phyloP scores from a whole-genome alignment of 2,113 vertebrate genomes.

The Anthoscopus minutus region DNA sequence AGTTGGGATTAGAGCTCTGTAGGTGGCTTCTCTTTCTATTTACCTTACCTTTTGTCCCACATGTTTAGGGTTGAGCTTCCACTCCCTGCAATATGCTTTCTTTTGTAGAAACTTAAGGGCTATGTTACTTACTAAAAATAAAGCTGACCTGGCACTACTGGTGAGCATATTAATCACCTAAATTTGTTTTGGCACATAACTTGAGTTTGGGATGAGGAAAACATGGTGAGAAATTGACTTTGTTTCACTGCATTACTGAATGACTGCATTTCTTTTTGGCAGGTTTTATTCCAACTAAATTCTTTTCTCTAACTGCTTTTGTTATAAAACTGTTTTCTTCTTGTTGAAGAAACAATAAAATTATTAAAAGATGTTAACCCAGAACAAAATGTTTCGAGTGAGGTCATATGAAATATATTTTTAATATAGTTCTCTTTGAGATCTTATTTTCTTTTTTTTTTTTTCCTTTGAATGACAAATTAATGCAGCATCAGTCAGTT shows the following conservation, averaged over 20 bases:
- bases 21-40: not conserved
- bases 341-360: not conserved
- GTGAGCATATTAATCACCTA: not conserved
- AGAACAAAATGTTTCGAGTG: not conserved
- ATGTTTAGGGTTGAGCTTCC: not conserved
- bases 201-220: not conserved
- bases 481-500: not conserved
- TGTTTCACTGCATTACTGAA: not conserved
- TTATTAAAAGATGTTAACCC: not conserved
- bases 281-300: not conserved
- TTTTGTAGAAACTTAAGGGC: not conserved
- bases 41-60: not conserved
- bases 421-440: not conserved
- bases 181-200: conserved; percentile 13
- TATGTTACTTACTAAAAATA: not conserved
- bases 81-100: not conserved
- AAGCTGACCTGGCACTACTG: not conserved
- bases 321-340: not conserved
- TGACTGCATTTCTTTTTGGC: not conserved
- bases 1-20: not conserved
- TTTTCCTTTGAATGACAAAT: not conserved
- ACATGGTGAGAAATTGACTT: not conserved
- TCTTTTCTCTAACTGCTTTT: not conserved
- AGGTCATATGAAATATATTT: not conserved
- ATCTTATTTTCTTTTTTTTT: not conserved